phyloP scores from a whole-genome alignment of 2,113 vertebrate genomes.

The Bos javanicus region DNA sequence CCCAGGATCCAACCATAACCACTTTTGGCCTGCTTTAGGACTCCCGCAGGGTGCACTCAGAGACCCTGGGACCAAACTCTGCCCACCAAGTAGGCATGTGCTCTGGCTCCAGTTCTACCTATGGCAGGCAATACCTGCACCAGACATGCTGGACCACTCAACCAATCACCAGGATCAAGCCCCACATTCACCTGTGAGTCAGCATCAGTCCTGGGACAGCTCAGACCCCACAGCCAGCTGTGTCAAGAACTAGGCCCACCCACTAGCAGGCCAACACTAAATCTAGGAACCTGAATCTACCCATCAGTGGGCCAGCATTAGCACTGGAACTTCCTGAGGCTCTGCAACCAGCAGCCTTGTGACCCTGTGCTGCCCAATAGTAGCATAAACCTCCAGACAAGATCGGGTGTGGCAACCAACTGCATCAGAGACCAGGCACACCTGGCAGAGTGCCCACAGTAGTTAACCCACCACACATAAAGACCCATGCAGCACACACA shows the following conservation, averaged over 20 bases:
- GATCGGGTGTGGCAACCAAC: background rate
- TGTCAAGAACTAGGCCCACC: background rate
- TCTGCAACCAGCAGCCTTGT: background rate
- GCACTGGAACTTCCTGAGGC: background rate
- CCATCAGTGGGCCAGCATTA: no score
- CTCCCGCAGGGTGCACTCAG: background rate
- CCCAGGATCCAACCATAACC: background rate
- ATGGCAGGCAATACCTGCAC: background rate
- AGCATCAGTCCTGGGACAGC: background rate
- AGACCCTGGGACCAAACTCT: background rate
- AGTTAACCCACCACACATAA: background rate
- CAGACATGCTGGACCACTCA: background rate
- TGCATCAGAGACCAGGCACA: background rate
- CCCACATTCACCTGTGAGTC: background rate
- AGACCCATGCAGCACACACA: background rate
- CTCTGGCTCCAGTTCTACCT: background rate
- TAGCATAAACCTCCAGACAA: background rate
- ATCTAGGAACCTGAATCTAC: background rate
- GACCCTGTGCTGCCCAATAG: background rate
- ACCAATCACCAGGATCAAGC: background rate
- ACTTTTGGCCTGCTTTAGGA: background rate
- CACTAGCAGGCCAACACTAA: background rate
- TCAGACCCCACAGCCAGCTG: background rate
- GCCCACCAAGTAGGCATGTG: background rate
- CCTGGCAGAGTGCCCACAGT: background rate